Percentiles rank a stretch among this genome's conserved stretches.
Conservation (phyloP, 2,113 vertebrate genomes). For the Heterotis niloticus region DNA sequence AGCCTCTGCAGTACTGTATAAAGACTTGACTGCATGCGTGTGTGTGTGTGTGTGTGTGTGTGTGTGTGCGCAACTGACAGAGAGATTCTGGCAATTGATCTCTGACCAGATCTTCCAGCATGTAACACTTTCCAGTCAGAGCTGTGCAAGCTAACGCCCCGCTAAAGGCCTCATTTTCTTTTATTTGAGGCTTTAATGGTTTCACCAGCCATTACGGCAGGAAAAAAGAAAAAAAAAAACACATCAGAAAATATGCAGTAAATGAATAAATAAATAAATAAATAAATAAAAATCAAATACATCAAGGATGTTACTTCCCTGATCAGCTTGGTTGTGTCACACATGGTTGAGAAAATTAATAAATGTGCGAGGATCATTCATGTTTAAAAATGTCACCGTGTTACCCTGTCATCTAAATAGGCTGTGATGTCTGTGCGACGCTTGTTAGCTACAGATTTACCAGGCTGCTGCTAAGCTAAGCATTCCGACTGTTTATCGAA, state of each 20-base stretch:
- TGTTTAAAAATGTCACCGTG: neutral
- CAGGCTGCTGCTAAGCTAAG: neutral
- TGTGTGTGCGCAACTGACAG: neutral
- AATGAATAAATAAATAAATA: too few species aligned
- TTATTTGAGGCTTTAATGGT: slow-evolving; percentile 12
- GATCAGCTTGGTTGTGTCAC: neutral
- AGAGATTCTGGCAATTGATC: slow-evolving; percentile 1
- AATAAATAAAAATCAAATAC: neutral
- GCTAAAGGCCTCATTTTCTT: neutral
- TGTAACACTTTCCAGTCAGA: neutral
- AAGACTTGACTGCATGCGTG: neutral
- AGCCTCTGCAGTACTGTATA: too few species aligned
- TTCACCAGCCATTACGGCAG: neutral
- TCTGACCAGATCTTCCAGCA: neutral
- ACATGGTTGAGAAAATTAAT: neutral
- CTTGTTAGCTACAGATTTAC: neutral
- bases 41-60: slow-evolving; percentile 4
- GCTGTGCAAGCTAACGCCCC: neutral
- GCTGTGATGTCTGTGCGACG: neutral
- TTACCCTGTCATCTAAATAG: neutral
- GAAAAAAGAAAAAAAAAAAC: neutral
- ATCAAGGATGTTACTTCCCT: neutral
- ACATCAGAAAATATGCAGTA: neutral
- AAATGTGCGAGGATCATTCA: neutral
- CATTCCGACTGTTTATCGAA: neutral